Evolutionary conservation across 2,113 vertebrate genomes (phyloP).

Genomic region (Eonycteris spelaea): DNA sequence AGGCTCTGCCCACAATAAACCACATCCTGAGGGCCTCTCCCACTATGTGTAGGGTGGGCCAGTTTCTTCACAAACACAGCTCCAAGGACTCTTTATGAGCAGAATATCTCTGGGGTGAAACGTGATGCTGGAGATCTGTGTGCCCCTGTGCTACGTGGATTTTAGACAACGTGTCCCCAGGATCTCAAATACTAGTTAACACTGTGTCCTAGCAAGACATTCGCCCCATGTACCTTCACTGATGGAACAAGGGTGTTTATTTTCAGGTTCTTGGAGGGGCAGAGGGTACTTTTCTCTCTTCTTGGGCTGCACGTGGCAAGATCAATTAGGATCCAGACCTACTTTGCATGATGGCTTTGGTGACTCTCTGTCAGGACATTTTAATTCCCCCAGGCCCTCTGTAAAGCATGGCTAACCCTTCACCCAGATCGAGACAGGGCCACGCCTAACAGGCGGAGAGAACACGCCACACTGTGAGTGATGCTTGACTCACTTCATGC

Average conservation of each 20-base stretch:
- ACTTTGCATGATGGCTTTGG: background rate
- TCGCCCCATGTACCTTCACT: background rate
- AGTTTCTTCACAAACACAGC: constrained; percentile 19
- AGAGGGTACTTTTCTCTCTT: background rate
- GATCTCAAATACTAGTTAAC: background rate
- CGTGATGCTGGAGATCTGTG: background rate
- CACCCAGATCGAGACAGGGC: background rate
- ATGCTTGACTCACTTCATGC: background rate
- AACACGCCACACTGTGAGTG: too few relatives aligned
- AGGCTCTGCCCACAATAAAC: background rate
- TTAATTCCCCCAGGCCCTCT: background rate
- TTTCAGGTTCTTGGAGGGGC: background rate
- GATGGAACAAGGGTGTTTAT: background rate
- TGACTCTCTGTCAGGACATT: background rate
- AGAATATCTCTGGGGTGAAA: background rate
- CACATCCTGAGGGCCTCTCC: background rate
- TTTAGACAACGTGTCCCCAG: background rate
- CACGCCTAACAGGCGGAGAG: background rate
- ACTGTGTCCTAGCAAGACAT: background rate
- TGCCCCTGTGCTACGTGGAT: background rate
- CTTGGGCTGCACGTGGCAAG: background rate
- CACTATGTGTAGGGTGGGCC: background rate
- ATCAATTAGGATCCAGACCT: background rate
- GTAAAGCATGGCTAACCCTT: background rate
- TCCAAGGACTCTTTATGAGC: background rate